These are phyloP conservation scores for Aradophagus sp. DNA, from an alignment of 1,140 invertebrate species.

Conservation along the genomic window DNA sequence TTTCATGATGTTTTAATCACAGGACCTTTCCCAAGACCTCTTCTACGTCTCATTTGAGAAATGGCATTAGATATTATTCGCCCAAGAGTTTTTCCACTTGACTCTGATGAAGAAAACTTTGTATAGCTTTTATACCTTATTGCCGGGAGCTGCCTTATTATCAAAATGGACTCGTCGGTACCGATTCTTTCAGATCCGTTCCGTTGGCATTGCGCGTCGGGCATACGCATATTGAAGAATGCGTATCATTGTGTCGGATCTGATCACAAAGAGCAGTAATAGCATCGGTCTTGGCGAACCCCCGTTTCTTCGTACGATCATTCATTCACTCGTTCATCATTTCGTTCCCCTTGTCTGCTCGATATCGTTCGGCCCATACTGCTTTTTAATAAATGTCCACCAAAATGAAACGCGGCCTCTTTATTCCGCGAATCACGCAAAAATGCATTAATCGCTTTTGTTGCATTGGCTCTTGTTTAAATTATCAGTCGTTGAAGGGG, in stretches of 20 bases:
- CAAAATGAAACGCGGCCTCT: background rate
- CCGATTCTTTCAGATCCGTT: conserved; percentile 10
- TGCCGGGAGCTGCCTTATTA: conserved; percentile 60
- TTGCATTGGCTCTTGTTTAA: too few relatives aligned
- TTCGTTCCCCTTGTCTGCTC: conserved; percentile 38
- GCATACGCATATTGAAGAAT: conserved; percentile 53
- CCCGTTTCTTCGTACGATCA: conserved; percentile 34
- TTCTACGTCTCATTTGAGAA: too few relatives aligned
- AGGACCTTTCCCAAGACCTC: too few relatives aligned
- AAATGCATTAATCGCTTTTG: too few relatives aligned
- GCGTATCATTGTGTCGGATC: conserved; percentile 63
- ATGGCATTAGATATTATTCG: too few relatives aligned
- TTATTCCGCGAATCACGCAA: too few relatives aligned
- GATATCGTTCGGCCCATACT: conserved; percentile 25
- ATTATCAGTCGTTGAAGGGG: too few relatives aligned
- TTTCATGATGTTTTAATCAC: too few relatives aligned
- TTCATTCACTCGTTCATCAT: conserved; percentile 32
- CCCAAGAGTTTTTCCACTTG: conserved; percentile 41
- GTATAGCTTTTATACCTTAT: too few relatives aligned
- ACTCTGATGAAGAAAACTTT: conserved; percentile 30
- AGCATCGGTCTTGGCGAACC: conserved; percentile 53
- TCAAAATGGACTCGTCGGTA: conserved; percentile 45
- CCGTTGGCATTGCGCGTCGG: conserved; percentile 29
- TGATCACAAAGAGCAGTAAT: conserved; percentile 62
- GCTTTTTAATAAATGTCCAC: conserved; percentile 21